Base-by-base conservation (phyloP, 2,888 invertebrate genomes). In the Andrena flavipes region DNA sequence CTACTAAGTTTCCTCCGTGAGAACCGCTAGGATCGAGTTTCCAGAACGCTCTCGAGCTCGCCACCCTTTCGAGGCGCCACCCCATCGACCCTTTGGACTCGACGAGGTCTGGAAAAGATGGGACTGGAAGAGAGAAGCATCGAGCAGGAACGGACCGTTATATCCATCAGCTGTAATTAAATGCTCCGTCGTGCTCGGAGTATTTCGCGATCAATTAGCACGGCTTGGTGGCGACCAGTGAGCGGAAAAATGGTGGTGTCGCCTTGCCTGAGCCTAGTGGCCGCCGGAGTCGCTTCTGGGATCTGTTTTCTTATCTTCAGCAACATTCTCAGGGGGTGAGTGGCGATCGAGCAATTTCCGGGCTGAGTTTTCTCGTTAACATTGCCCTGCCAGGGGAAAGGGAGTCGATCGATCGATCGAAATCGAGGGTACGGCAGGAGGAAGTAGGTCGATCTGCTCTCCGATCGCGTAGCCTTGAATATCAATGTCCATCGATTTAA, bases 271-370 rank as follows among this genome's bases (percentile, higher is more conserved):
- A 96, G 96, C 88, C 94, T 96, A 54, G 95, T 96, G 64, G 93
- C 96, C 65, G 96, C 96, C n/a, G 96, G 96, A 10, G 95, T 96
- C 82, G 95, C 96, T 35, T 96, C 96, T 7, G 96, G 96, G 49
- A 95, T 96, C 35, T 96, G 96, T 93, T 96, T 96, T 89, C 94
- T 96, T 71, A 92, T 96, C 84, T 94, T 95, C 26, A 95, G 95
- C 87, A 95, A 95, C 87, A 87, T 96, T 70, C 94, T 95, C 93
- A 94, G 94, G 71, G 95, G 94, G 96, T 96, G 94, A 95, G 95
- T 93, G 20, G 42, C 6, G 20, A 69, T 35, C 51, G 5, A 26
- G 35, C 16, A 51, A 7, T 29, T n/a, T 60, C 6, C n/a, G 6
- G 16, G 0, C 26, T n/a, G 23, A n/a, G 26, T 42, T 29, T 29